Evolutionary conservation across 1,140 invertebrate genomes (phyloP), one percentile per base, ranked within the genome.

Genomic region (Ephestia elutella): DNA sequence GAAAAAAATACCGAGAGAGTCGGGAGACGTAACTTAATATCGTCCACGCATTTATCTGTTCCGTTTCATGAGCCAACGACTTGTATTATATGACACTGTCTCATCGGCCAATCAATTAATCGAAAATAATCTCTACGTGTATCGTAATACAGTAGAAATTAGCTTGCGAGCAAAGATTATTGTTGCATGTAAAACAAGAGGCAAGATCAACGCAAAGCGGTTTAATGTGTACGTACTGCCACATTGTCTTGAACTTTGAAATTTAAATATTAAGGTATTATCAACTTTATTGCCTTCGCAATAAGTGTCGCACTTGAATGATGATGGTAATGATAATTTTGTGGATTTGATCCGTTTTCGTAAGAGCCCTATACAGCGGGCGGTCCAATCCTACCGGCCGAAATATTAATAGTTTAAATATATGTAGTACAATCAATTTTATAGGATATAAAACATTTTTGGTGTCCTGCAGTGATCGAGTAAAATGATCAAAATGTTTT

Each of bases 41-140:
- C 66, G 67, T 66, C 67, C 73, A 80, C 68, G 76, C 76, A 80
- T 78, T 77, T 78, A 79, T 84, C 81, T 84, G 78, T 80, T 76
- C 66, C 75, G 70, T 78, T 82, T 75, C 71, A 79, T 75, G 67
- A 76, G 65, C 76, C 74, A 80, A 56, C 66, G 73, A 63, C 30
- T 63, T 69, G 80, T 69, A 80, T 82, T 68, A 66, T 72, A 78
- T 86, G 78, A 78, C 78, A 77, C 70, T 75, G 69, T 73, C 68
- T 69, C 68, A 71, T 73, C 32, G 54, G 28, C n/a, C 7, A 48
- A 54, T 17, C 18, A 7, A 25, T 8, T 55, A 62, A 19, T n/a
- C 19, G 28, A 77, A 73, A 73, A 62, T 55, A 17, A 48, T 73
- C 60, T 64, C 57, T 69, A 65, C n/a, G n/a, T n/a, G n/a, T 53